phyloP scores from a whole-genome alignment of 2,113 vertebrate species.

The Alligator mississippiensis region DNA sequence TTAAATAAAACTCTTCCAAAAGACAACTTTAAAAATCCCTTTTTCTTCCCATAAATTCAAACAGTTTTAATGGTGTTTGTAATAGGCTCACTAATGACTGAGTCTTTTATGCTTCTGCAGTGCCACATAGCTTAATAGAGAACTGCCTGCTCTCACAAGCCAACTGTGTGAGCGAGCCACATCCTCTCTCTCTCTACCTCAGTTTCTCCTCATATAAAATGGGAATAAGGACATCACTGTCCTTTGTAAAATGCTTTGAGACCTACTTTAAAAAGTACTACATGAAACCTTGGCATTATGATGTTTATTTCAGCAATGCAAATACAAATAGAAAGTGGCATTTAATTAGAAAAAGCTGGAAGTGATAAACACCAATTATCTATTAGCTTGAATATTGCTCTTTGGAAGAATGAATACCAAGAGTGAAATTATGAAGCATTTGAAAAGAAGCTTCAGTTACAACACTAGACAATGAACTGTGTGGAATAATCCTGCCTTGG shows the following conservation, averaged over 20 bases:
- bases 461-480: not conserved
- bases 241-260: not conserved
- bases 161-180: not conserved
- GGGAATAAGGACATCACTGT: not conserved
- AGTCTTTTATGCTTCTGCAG: not conserved
- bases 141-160: not conserved
- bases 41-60: not conserved
- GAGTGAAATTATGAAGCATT: not conserved
- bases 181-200: not conserved
- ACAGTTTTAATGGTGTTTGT: rapidly evolving
- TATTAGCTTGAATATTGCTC: not conserved
- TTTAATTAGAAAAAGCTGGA: not conserved
- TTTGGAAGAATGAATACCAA: not conserved
- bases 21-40: not conserved
- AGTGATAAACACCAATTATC: not conserved
- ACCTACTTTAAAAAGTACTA: slow-evolving; percentile 2
- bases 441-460: not conserved
- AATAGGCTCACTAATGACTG: not conserved
- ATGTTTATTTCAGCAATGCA: not conserved
- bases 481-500: not conserved
- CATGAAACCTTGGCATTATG: not conserved
- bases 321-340: not conserved
- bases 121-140: not conserved
- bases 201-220: not conserved
- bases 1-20: too few species aligned